These are phyloP conservation scores for Gallinago media DNA, from an alignment of 2,113 vertebrate species.

Conservation along the genomic window DNA sequence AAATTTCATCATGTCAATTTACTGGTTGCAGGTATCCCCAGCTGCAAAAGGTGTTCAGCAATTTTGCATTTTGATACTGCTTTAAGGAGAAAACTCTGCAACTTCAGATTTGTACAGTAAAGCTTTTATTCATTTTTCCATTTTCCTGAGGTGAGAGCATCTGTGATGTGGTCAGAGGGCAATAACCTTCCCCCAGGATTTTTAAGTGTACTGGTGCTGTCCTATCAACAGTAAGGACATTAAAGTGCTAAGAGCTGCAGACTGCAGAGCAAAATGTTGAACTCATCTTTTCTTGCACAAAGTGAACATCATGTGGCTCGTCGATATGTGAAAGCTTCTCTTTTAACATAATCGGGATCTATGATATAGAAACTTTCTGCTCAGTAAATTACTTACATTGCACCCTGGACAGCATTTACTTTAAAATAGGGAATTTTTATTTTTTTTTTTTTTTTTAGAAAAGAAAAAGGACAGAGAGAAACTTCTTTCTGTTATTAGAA, in stretches of 20 bases:
- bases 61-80: background rate
- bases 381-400: background rate
- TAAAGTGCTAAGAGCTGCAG: background rate
- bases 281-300: background rate
- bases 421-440: background rate
- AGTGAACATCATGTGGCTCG: rapidly evolving
- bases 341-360: background rate
- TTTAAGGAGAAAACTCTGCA: background rate
- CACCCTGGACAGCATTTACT: background rate
- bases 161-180: background rate
- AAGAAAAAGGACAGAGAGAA: background rate
- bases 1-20: background rate
- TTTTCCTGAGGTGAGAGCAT: background rate
- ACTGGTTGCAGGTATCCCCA: background rate
- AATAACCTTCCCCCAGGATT: background rate
- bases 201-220: background rate
- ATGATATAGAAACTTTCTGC: background rate
- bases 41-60: background rate
- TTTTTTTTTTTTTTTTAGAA: background rate
- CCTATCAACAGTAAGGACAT: background rate
- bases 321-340: background rate
- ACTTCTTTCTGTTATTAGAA: background rate
- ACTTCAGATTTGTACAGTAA: background rate
- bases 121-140: background rate
- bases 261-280: background rate